Evolutionary conservation across 1,140 invertebrate genomes (phyloP), one percentile per base, ranked within the genome.

Genomic region (Melipona quadrifasciata): DNA sequence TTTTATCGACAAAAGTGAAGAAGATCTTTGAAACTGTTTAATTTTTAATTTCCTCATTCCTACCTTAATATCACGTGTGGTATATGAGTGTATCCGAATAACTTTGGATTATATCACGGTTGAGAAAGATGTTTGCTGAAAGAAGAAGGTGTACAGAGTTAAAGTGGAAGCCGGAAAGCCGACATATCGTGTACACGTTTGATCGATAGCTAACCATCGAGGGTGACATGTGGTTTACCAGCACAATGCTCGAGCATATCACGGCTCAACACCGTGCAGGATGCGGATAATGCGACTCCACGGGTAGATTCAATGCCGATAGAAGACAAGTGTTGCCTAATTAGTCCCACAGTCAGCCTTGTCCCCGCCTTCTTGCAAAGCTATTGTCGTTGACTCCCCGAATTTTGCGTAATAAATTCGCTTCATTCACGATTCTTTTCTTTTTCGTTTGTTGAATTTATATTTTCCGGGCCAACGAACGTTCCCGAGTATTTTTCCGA

Each of bases 131-230:
- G 24, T 53, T n/a, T 21, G 34, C 14, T 31, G 3, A 0, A 83
- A 77, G 51, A 82, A 61, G 24, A 47, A 21, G 3, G 19, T 31
- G 51, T 76, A n/a, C n/a, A 55, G 10, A 10, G 19, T 27, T 34
- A 34, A 55, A 34, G 19, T 31, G 14, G 51, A 87, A 85, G n/a
- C 31, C 65, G 55, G 58, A 31, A 85, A 78, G 68, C 57, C 24
- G 27, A 31, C 39, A 74, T 85, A 88, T 87, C 76, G 19, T 72
- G 70, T 81, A 67, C 39, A 77, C 55, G 82, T 75, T 82, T 87
- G 82, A 88, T 88, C 86, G 86, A 88, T 85, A 87, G 61, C 61
- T 68, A 77, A 80, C 39, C 74, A 24, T 55, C 71, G n/a, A 58
- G 75, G 61, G 78, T 68, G 87, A 81, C 73, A 79, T 77, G 68